These are phyloP conservation scores for Merops nubicus DNA, from an alignment of 2,113 vertebrate species.

Conservation along the genomic window DNA sequence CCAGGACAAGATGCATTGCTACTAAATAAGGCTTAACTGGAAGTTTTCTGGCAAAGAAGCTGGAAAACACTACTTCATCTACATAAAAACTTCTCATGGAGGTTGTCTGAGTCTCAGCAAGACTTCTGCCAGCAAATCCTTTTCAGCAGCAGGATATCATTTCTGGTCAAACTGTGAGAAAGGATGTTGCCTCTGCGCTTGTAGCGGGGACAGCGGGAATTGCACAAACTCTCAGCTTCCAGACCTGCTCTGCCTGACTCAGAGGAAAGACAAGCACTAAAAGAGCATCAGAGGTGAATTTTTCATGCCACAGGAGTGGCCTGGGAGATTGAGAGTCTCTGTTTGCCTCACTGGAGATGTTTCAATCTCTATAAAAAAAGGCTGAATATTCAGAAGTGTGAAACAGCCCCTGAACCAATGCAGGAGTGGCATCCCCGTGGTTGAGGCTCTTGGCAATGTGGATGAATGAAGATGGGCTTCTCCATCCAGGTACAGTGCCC, in stretches of 20 bases:
- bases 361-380: background rate
- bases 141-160: background rate
- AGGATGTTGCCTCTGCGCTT: background rate
- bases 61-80: background rate
- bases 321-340: rapidly evolving
- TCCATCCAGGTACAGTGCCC: background rate
- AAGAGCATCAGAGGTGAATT: background rate
- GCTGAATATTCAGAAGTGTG: background rate
- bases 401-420: background rate
- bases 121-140: background rate
- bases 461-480: background rate
- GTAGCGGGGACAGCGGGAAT: rapidly evolving
- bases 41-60: background rate
- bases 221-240: background rate
- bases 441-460: background rate
- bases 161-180: background rate
- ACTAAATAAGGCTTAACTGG: background rate
- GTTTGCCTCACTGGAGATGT: background rate
- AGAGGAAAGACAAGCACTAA: background rate
- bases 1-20: background rate
- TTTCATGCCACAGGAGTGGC: background rate
- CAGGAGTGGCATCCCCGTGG: rapidly evolving
- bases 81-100: background rate
- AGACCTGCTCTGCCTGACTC: background rate
- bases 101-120: background rate